These are phyloP conservation scores for Haemorhous mexicanus DNA, from an alignment of 2,113 vertebrate species.

Conservation along the genomic window DNA sequence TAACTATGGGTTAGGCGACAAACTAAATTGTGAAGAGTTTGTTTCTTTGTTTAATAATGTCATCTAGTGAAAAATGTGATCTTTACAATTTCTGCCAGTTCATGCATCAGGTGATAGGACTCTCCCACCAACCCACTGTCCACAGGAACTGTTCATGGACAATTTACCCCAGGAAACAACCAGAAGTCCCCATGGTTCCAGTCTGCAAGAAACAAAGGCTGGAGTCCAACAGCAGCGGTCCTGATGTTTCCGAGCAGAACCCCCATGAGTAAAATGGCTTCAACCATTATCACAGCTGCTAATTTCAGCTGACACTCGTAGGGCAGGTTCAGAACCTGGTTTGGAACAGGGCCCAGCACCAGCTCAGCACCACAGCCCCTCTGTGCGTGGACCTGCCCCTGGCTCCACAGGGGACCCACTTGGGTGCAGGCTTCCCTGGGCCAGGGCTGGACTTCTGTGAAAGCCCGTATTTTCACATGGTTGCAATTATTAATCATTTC, in stretches of 20 bases:
- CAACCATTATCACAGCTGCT: background rate
- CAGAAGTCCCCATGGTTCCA: fast-evolving
- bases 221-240: background rate
- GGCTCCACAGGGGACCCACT: fast-evolving
- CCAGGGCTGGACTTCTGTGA: background rate
- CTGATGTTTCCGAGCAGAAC: background rate
- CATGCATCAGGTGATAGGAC: background rate
- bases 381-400: fast-evolving
- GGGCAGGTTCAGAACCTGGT: background rate
- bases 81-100: background rate
- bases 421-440: fast-evolving
- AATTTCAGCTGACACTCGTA: fast-evolving
- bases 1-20: background rate
- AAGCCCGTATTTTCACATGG: background rate
- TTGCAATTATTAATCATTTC: background rate
- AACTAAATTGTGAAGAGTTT: background rate
- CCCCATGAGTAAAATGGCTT: fast-evolving
- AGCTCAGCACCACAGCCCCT: background rate
- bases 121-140: background rate
- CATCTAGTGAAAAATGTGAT: background rate
- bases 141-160: background rate
- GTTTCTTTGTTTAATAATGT: background rate
- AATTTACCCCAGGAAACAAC: background rate
- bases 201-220: background rate
- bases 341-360: background rate